Evolutionary conservation across 2,113 vertebrate species (phyloP), one percentile per base, ranked within the genome.

Genomic region (Cyanoderma ruficeps): DNA sequence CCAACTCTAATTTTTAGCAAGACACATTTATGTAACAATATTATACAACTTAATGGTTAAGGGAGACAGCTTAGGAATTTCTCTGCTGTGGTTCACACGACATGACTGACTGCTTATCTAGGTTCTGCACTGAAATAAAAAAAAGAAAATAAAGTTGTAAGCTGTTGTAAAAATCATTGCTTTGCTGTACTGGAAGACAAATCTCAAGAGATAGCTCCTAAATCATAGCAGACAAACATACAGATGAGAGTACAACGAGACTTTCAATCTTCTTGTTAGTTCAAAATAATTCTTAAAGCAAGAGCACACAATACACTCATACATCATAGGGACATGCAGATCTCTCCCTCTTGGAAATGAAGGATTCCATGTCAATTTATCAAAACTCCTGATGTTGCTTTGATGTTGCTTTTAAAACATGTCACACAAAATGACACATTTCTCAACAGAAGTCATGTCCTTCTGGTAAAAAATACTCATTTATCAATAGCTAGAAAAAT

Each of bases 11-110:
- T 86, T 94, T 96, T 87, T 76, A 95, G 37, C 7, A 4, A 76
- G 28, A 84, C 21, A 53, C 21, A 33, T 93, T 95, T 91, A 94
- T 63, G 59, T 91, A 96, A 94, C 21, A 15, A 88, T 27, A 83
- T 90, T 92, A 96, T 61, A 74, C 74, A 96, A 95, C 61, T 80
- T 67, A 25, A 89, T 80, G 47, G 72, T 92, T 65, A 79, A 86
- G 44, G 68, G 18, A 65, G 49, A 68, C 47, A 74, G 53, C n/a
- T 59, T 53, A 71, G 63, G 53, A 65, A 24, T 69, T 77, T 83
- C 46, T 91, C 80, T 78, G 41, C 56, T 84, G 15, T 6, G 21
- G 61, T 74, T 96, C 87, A 95, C 93, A 86, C 10, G 20, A 78
- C 50, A 83, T 27, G 77, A 93, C 19, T 86, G 80, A 83, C 53